phyloP scores from a whole-genome alignment of 2,797 vertebrate species.

The Coregonus sp. region DNA sequence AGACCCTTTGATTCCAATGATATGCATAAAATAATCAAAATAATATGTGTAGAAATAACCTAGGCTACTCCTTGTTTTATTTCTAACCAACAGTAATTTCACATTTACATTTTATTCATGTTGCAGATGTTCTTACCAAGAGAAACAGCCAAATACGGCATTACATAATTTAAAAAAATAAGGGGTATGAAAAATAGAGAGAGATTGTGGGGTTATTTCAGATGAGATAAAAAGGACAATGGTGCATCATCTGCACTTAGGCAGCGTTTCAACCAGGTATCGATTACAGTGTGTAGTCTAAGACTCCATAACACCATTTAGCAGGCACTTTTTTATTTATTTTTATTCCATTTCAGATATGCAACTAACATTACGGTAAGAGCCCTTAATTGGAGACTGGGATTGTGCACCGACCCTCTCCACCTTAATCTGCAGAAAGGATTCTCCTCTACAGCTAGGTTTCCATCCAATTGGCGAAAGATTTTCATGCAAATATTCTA shows the following conservation, averaged over 20 bases:
- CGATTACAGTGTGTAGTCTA: constrained; percentile 70
- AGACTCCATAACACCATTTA: constrained; percentile 78
- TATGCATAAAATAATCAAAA: neutral
- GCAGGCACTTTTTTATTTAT: constrained; percentile 70
- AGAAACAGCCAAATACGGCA: neutral
- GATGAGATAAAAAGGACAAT: constrained; percentile 50
- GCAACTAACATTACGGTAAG: constrained; percentile 72
- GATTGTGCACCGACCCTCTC: constrained; percentile 44
- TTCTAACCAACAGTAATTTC: neutral
- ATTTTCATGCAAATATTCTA: no score
- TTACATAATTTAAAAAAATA: constrained; percentile 37
- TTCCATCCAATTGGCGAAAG: no score
- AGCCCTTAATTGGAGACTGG: constrained; percentile 57
- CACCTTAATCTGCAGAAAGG: constrained; percentile 56
- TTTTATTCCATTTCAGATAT: constrained; percentile 67
- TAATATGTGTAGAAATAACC: neutral
- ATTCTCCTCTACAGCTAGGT: constrained; percentile 26
- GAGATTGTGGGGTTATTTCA: neutral
- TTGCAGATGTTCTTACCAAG: neutral
- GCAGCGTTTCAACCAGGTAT: constrained; percentile 74
- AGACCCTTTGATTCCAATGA: neutral
- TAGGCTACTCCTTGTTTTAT: neutral
- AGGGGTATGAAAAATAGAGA: constrained; percentile 12
- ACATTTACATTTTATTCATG: neutral
- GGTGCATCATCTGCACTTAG: constrained; percentile 73